Percentiles rank a stretch among this genome's conserved stretches.
These are phyloP conservation scores for Koerneria pararmatus DNA, from an alignment of 2,888 invertebrate species.

Conservation along the genomic window DNA sequence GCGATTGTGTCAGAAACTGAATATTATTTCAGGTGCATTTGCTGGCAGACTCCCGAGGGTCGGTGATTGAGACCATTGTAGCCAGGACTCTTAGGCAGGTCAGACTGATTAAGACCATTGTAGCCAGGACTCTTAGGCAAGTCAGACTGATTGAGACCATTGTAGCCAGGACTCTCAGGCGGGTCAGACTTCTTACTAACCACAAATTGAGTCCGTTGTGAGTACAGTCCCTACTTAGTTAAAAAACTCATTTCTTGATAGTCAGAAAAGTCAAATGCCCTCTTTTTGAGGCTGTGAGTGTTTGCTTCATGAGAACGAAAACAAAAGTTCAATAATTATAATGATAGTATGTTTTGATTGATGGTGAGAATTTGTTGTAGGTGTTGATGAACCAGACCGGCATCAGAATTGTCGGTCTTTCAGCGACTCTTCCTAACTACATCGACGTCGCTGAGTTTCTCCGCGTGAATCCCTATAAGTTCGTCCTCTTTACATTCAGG, in stretches of 20 bases:
- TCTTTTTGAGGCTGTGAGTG: too few species aligned
- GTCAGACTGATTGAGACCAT: conserved; percentile 80
- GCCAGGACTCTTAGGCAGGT: conserved; percentile 86
- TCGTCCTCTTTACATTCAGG: neutral
- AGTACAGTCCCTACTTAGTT: too few species aligned
- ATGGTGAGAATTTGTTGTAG: conserved; percentile 45
- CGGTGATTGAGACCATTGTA: conserved; percentile 92
- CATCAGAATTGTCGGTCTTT: conserved; percentile 79
- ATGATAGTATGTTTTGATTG: too few species aligned
- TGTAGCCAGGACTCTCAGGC: conserved; percentile 87
- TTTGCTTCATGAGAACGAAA: too few species aligned
- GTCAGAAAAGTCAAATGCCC: too few species aligned
- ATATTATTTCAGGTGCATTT: conserved; percentile 76
- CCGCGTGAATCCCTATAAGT: conserved; percentile 79
- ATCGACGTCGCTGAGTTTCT: conserved; percentile 90
- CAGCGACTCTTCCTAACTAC: conserved; percentile 96
- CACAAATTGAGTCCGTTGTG: too few species aligned
- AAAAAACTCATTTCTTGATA: too few species aligned
- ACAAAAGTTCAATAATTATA: too few species aligned
- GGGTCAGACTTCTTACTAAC: too few species aligned
- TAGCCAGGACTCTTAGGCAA: conserved; percentile 87
- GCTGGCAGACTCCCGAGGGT: conserved; percentile 91
- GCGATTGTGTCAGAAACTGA: too few species aligned
- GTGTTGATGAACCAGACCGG: conserved; percentile 69
- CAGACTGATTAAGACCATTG: conserved; percentile 78